Base-by-base conservation (phyloP, 1,140 invertebrate genomes). In the Saxidomus purpurata region DNA sequence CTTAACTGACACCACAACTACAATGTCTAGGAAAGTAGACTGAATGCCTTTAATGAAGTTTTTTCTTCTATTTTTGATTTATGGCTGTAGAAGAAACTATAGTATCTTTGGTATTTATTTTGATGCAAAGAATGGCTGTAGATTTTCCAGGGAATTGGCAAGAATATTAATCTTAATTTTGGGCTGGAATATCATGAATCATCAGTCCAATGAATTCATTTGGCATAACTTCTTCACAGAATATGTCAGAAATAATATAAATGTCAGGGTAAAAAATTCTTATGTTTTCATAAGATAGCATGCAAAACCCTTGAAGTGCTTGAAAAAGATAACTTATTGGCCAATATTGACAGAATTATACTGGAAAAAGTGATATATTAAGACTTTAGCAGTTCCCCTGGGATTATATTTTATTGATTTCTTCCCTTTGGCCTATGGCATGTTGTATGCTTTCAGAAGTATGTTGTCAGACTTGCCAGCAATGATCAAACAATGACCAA, bases 401-500 rank as follows among this genome's bases (percentile, higher is more conserved):
- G 61, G 82, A 84, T 84, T 71, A 84, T 1, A 67, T 49, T 84
- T 6, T 84, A 84, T 84, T 84, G 82, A 84, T 84, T 84, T 83
- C 28, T 63, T 67, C 28, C 36, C 61, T 28, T 47, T 71, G 67
- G 82, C 82, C 76, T 25, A 55, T 31, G 31, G 76, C 76, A 79
- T 79, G 76, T 71, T 79, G 76, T 55, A 55, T 79, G 76, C 76
- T 79, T 63, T 55, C 76, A 31, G 76, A 79, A 38, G 31, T 52
- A 52, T 79, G 76, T 79, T 79, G 76, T 79, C 47, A 49, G 76
- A 38, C 13, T 79, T 79, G 76, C 76, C 8, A 85, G n/a, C 25
- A 40, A 47, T 31, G 25, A 85, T 69, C 81, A 69, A 69, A 74
- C 43, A 55, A 74, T 85, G 83, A 85, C 83, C 82, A 85, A 63